Percentiles rank a stretch among this genome's conserved stretches.
Conservation (phyloP, 2,113 vertebrate genomes). For the Aplodontia rufa region DNA sequence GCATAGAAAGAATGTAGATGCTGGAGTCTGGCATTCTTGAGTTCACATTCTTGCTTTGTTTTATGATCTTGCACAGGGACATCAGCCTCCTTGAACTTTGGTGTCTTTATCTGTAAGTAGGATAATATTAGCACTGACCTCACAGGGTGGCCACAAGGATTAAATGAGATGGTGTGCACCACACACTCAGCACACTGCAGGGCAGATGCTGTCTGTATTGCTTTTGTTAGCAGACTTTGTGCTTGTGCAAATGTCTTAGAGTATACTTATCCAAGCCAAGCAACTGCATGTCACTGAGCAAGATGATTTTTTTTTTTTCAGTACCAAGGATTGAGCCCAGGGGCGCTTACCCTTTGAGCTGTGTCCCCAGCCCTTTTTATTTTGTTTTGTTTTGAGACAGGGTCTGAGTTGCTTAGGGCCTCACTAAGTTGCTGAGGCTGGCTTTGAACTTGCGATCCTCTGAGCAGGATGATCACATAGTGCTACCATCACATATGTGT, state of each 20-base stretch:
- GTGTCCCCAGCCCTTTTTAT: too few species aligned
- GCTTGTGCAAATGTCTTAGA: not conserved
- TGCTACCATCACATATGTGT: fast-evolving
- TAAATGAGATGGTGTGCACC: not conserved
- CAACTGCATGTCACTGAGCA: too few species aligned
- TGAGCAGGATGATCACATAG: too few species aligned
- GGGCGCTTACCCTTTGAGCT: too few species aligned
- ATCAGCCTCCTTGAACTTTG: not conserved
- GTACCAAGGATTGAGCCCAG: too few species aligned
- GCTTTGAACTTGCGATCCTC: too few species aligned
- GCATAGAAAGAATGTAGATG: not conserved
- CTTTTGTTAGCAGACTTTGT: not conserved
- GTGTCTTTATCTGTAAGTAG: not conserved
- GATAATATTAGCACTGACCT: not conserved
- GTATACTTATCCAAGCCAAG: not conserved
- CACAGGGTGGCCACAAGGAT: not conserved
- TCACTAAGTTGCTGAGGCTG: too few species aligned
- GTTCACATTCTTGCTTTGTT: not conserved
- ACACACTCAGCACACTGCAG: not conserved
- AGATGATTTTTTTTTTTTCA: too few species aligned
- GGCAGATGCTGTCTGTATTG: not conserved
- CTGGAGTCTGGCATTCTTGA: not conserved
- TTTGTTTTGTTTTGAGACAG: too few species aligned
- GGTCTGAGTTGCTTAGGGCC: too few species aligned
- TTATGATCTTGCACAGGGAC: not conserved